Evolutionary conservation across 2,113 vertebrate species (phyloP), one percentile per base, ranked within the genome.

Genomic region (Pseudorhombus dupliciocellatus): DNA sequence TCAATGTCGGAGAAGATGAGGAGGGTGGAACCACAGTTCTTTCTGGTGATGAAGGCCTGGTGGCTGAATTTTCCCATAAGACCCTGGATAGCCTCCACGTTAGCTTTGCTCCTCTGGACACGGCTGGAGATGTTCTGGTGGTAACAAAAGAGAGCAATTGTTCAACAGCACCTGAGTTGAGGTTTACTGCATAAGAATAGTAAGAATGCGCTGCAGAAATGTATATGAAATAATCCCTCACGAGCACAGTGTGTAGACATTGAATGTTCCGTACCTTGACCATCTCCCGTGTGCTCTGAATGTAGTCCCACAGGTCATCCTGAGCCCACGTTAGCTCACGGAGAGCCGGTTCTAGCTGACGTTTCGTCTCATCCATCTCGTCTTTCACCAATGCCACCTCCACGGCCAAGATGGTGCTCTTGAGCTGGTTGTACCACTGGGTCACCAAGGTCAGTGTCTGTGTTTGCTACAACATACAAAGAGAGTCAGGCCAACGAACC

Each of bases 61-160:
- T 92, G 82, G 65, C 79, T 93, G 63, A 91, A 84, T 86, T 83
- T 87, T 9, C 68, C 79, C 85, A 92, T 85, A 9, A 94, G 70
- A 4, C 60, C 84, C 46, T 91, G 86, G 74, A 94, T 81, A 20
- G 88, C 75, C 61, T 94, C 91, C 72, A 92, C 73, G 44, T 93
- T 93, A 26, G 75, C 80, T 73, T 94, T 94, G 76, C 92, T 92
- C 69, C 85, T 94, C 79, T 92, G 90, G 53, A 92, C 89, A 51
- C 82, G 85, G 61, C 63, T 82, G n/a, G 91, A 88, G 61, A 92
- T 61, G 21, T 82, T 89, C 77, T 90, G 86, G n/a, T 2, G 22
- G 78, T 7, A 52, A 73, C 61, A 73, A 28, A 69, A 75, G 21
- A 34, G 12, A 52, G 9, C n/a, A n/a, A 50, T 7, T 4, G n/a